A percentile compares a stretch with the other conserved stretches of the same genome.
Conservation (phyloP, 2,888 invertebrate species). For the Drosophila fulvimacula region DNA sequence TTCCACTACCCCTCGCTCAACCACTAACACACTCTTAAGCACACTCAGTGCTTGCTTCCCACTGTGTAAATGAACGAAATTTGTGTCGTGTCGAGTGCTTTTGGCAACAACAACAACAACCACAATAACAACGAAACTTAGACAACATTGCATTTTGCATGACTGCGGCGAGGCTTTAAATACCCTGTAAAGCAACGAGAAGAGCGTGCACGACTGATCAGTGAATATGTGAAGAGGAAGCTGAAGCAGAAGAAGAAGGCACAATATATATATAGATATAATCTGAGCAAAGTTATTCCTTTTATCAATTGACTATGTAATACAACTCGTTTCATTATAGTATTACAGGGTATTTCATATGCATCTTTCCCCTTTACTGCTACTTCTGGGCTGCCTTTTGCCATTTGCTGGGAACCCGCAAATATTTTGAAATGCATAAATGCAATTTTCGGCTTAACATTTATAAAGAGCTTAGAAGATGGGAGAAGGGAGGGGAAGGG, state of each 20-base stretch:
- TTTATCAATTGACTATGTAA: background rate
- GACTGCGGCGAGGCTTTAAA: constrained; percentile 37
- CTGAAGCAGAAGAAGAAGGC: background rate
- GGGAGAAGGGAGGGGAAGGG: background rate
- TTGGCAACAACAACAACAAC: constrained; percentile 32
- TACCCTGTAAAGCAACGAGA: constrained; percentile 36
- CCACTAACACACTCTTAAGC: constrained; percentile 13
- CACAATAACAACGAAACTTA: constrained; percentile 28
- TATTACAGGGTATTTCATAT: constrained; percentile 34
- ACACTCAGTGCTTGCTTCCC: constrained; percentile 49
- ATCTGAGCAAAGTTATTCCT: no score
- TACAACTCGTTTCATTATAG: no score
- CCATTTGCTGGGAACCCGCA: constrained; percentile 48
- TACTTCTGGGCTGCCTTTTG: constrained; percentile 45
- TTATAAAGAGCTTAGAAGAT: constrained; percentile 44
- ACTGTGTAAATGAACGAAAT: constrained; percentile 63
- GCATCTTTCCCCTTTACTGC: background rate
- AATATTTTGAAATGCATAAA: constrained; percentile 69
- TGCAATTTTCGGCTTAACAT: constrained; percentile 64
- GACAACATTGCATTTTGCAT: constrained; percentile 64
- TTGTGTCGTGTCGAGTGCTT: constrained; percentile 71
- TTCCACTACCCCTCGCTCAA: background rate
- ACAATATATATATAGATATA: background rate
- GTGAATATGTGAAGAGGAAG: no score
- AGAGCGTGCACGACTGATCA: constrained; percentile 7